A percentile compares a stretch with the other conserved stretches of the same genome.
These are phyloP conservation scores for Phortica variegata DNA, from an alignment of 1,140 invertebrate genomes.

Conservation along the genomic window DNA sequence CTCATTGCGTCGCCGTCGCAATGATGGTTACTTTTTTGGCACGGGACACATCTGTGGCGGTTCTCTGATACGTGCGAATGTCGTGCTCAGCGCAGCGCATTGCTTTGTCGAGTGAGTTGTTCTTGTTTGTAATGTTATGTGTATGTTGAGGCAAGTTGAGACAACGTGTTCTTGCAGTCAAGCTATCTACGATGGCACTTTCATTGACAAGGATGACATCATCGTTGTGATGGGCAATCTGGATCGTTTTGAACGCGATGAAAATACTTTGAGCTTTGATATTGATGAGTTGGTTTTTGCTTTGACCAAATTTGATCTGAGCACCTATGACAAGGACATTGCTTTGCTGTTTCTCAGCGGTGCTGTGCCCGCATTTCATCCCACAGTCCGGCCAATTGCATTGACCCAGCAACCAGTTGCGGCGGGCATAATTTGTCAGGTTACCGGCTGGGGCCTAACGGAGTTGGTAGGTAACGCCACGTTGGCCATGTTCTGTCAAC, in stretches of 20 bases:
- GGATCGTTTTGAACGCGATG: constrained; percentile 8
- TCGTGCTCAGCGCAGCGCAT: constrained; percentile 58
- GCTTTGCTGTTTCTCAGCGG: constrained; percentile 16
- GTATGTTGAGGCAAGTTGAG: neutral
- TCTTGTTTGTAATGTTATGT: neutral
- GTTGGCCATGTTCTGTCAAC: too few relatives aligned
- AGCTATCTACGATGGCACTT: constrained; percentile 32
- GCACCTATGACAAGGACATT: constrained; percentile 22
- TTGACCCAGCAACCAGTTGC: neutral
- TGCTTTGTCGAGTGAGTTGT: constrained; percentile 56
- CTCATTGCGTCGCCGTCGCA: constrained; percentile 32
- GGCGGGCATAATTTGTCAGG: constrained; percentile 11
- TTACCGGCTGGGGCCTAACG: constrained; percentile 18
- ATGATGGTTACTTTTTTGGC: constrained; percentile 45
- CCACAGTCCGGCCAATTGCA: constrained; percentile 8
- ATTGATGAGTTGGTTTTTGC: neutral
- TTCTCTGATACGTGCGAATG: constrained; percentile 43
- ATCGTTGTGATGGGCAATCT: constrained; percentile 52
- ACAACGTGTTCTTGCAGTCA: constrained; percentile 15
- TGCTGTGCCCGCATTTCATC: constrained; percentile 4
- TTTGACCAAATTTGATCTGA: constrained; percentile 8
- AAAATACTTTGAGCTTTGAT: constrained; percentile 2
- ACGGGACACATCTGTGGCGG: constrained; percentile 55
- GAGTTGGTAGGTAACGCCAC: constrained; percentile 16
- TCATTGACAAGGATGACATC: constrained; percentile 22